Evolutionary conservation across 2,888 invertebrate species (phyloP), one percentile per base, ranked within the genome.

Genomic region (Ferdinandea cuprea): DNA sequence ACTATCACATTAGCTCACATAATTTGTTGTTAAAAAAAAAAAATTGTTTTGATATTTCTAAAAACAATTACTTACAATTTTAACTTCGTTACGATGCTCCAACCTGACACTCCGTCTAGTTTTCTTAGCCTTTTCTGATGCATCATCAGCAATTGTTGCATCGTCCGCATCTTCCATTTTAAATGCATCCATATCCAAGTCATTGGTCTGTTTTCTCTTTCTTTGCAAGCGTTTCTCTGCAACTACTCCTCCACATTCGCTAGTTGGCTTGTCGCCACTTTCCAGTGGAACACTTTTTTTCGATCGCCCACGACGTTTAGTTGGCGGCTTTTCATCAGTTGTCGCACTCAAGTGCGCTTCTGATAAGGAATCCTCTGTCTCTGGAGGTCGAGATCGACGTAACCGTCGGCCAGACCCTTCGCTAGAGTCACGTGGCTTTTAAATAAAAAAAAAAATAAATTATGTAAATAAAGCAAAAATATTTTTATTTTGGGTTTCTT

Each of bases 21-120:
- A n/a, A n/a, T n/a, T n/a, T n/a, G n/a, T n/a, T n/a, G n/a, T n/a
- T n/a, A n/a, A n/a, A n/a, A n/a, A n/a, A n/a, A n/a, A n/a, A n/a
- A n/a, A n/a, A n/a, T n/a, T n/a, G n/a, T n/a, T n/a, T n/a, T n/a
- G 25, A 25, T 5, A 25, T 25, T 3, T 25, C 25, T 25, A 25
- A 5, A 2, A 25, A 25, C 25, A 15, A 21, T n/a, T 4, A 85
- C 87, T 73, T 84, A 86, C 87, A 68, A 86, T 78, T 72, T 87
- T 87, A 17, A 85, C 80, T 85, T 89, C 90, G 42, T 87, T 86
- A 0, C 89, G 88, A 84, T 89, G 89, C 35, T 89, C 90, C 63
- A 90, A 74, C 1, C 90, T 88, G 15, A 89, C 90, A 54, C 90
- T 90, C 30, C 90, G 88, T 6, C 90, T 86, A 85, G 87, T 90